Evolutionary conservation across 1,140 invertebrate genomes (phyloP), one percentile per base, ranked within the genome.

Genomic region (Drosophila sucinea): DNA sequence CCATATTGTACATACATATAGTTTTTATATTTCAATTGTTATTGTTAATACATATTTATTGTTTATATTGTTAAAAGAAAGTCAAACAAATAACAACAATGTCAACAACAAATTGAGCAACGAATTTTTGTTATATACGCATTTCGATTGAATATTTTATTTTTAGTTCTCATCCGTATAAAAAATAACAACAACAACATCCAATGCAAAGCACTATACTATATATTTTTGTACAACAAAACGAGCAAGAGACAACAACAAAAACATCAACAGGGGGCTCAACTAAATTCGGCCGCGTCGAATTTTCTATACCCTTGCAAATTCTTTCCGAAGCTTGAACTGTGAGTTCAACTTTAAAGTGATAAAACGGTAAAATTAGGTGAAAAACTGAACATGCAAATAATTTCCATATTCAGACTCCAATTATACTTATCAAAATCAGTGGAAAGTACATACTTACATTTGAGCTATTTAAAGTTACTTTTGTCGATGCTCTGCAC

Each of bases 201-300:
- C 11, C 7, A 27, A 51, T 6, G 23, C 44, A 27, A 51, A 51
- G 25, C 44, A 51, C 7, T 51, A 51, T 51, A 51, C 44, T 27
- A 51, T 27, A 51, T 51, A 51, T 51, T 51, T 51, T 51, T 51
- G 23, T 51, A 51, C 44, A 51, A 51, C 10, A 38, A 38, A 38
- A 11, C 35, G 35, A 38, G 10, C 10, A 51, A 17, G 25, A 40
- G n/a, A 47, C 11, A 54, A 51, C 40, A 51, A 32, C 6, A 67
- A 60, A 62, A 77, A 73, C 73, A 70, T 77, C 67, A 33, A 38
- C 23, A 38, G 38, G 32, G 27, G 33, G 60, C n/a, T 35, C 57
- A 47, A 29, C 27, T 27, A 10, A 27, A 8, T 51, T 51, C 44
- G 44, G 23, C 25, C 1, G 11, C 10, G 23, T 23, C 44, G 44